A percentile compares a stretch with the other conserved stretches of the same genome.
These are phyloP conservation scores for Euclidia mi DNA, from an alignment of 2,888 invertebrate species.

Conservation along the genomic window DNA sequence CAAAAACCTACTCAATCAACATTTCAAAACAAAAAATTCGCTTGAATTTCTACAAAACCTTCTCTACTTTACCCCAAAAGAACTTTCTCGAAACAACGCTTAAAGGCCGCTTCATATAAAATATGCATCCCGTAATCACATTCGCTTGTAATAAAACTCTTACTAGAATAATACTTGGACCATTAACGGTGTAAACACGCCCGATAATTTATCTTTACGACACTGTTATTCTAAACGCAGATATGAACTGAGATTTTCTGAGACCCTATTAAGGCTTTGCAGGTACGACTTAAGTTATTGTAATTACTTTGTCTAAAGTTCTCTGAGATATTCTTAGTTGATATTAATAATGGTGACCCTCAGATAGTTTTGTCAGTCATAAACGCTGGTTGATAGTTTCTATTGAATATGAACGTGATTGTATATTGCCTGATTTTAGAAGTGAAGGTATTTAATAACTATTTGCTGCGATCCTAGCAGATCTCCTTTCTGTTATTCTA, in stretches of 20 bases:
- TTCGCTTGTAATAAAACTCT: conserved; percentile 42
- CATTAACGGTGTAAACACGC: conserved; percentile 50
- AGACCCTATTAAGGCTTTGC: conserved; percentile 39
- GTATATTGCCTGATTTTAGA: no score
- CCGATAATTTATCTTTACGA: conserved; percentile 63
- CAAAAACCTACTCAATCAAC: no score
- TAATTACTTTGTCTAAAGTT: conserved; percentile 12
- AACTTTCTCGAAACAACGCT: not conserved
- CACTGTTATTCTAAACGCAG: conserved; percentile 59
- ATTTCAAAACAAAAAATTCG: not conserved
- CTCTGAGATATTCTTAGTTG: not conserved
- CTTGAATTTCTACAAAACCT: not conserved
- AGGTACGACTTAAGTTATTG: conserved; percentile 17
- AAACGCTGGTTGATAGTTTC: not conserved
- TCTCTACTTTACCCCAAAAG: not conserved
- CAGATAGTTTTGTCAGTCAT: not conserved
- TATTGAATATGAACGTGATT: no score
- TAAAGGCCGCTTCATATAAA: conserved; percentile 11
- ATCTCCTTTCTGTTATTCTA: no score
- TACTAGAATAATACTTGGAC: conserved; percentile 30
- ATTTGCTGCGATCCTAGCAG: no score
- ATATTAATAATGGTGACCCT: not conserved
- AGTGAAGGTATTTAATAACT: no score
- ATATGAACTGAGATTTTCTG: conserved; percentile 59
- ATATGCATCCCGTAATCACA: conserved; percentile 35